A percentile compares a stretch with the other conserved stretches of the same genome.
phyloP scores from a whole-genome alignment of 2,113 vertebrate genomes.

The Alligator sinensis region DNA sequence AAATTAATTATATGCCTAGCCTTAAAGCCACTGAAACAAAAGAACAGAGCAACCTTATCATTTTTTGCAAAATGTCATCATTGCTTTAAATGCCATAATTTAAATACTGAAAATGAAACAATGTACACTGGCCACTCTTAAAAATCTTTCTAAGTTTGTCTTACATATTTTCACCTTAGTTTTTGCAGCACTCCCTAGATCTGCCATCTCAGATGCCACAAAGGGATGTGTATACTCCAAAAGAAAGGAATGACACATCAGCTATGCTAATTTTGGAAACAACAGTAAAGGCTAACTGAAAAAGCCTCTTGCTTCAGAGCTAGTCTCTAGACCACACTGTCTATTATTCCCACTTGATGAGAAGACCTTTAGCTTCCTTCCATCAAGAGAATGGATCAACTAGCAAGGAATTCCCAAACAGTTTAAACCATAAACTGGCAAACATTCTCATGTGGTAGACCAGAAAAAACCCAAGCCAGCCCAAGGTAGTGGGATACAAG shows the following conservation, averaged over 20 bases:
- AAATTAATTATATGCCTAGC: slow-evolving; percentile 6
- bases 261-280: not conserved
- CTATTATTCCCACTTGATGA: not conserved
- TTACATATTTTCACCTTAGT: not conserved
- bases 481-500: not conserved
- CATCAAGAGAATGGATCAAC: not conserved
- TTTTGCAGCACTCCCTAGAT: not conserved
- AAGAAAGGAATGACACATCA: not conserved
- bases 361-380: not conserved
- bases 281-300: not conserved
- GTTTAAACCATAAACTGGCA: not conserved
- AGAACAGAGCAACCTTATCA: not conserved
- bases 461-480: not conserved
- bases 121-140: not conserved
- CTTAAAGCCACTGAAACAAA: slow-evolving; percentile 23
- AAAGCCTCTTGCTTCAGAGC: not conserved
- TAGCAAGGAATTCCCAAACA: not conserved
- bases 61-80: slow-evolving; percentile 31
- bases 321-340: not conserved
- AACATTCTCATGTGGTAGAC: not conserved
- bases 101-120: slow-evolving; percentile 4
- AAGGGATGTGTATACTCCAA: not conserved
- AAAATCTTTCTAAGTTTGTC: not conserved
- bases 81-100: not conserved
- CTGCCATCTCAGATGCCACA: not conserved